Percentiles rank a stretch among this genome's conserved stretches.
phyloP scores from a whole-genome alignment of 1,140 invertebrate species.

The Rhopalosiphum padi region DNA sequence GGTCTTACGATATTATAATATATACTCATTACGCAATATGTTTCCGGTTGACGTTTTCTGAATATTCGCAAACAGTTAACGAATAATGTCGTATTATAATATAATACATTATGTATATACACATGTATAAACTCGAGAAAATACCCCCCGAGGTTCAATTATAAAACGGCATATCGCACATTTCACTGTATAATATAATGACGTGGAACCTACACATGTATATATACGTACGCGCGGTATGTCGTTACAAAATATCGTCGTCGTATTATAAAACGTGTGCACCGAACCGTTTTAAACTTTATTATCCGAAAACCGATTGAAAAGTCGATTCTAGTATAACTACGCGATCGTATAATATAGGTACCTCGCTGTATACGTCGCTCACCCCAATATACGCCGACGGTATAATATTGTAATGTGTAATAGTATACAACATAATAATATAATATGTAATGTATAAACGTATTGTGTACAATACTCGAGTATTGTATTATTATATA shows the following conservation, averaged over 20 bases:
- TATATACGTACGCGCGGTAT: neutral
- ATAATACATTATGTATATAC: neutral
- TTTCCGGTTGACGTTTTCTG: constrained; percentile 34
- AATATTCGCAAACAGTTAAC: neutral
- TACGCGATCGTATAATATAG: too few relatives aligned
- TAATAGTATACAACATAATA: too few relatives aligned
- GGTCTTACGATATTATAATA: neutral
- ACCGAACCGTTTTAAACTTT: constrained; percentile 34
- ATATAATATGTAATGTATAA: neutral
- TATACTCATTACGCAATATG: constrained; percentile 8
- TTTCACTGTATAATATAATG: neutral
- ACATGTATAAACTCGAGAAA: neutral
- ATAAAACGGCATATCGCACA: constrained; percentile 3
- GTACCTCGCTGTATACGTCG: neutral
- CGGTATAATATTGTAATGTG: neutral
- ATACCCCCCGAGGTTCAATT: constrained; percentile 13
- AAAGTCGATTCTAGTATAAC: neutral
- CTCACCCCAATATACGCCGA: neutral
- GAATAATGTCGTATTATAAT: neutral
- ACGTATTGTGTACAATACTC: neutral
- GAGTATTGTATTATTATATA: neutral
- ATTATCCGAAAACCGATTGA: constrained; percentile 37
- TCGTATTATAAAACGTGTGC: neutral
- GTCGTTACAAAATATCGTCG: constrained; percentile 28
- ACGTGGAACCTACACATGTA: too few relatives aligned